phyloP scores from a whole-genome alignment of 2,797 vertebrate genomes.

The Eupleurogrammus muticus region DNA sequence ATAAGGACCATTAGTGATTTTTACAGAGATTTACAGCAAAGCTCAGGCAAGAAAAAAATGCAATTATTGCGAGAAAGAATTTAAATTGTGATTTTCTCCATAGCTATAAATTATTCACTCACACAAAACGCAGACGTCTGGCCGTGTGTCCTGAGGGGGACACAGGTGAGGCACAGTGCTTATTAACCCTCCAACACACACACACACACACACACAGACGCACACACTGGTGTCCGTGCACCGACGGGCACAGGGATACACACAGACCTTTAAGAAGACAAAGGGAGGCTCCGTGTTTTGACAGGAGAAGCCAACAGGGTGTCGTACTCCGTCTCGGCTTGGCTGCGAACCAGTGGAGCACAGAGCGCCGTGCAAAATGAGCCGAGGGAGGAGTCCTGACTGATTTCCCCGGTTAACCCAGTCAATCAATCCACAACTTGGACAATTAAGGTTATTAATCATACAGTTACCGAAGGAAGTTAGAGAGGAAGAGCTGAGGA shows the following conservation, averaged over 20 bases:
- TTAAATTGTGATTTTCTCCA: conserved; percentile 16
- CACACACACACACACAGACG: conserved; percentile 22
- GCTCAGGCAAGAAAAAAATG: conserved; percentile 17
- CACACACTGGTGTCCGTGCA: conserved; percentile 7
- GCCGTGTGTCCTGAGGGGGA: conserved; percentile 41
- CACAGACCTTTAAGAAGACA: conserved; percentile 46
- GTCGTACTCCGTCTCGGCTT: conserved; percentile 39
- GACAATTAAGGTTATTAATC: not conserved
- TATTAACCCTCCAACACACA: conserved; percentile 48
- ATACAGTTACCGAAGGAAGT: not conserved
- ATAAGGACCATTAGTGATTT: too few relatives aligned
- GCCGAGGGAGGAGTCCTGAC: not conserved
- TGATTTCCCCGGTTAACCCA: not conserved
- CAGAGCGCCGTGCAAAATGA: conserved; percentile 47
- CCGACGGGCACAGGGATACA: conserved; percentile 10
- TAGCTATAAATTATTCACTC: conserved; percentile 49
- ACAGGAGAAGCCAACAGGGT: conserved; percentile 32
- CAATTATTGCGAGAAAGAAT: conserved; percentile 16
- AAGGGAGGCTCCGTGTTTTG: conserved; percentile 32
- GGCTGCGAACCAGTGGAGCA: conserved; percentile 45
- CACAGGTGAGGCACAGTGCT: conserved; percentile 53
- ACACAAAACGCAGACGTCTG: conserved; percentile 21
- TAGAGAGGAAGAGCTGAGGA: not conserved
- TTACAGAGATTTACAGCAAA: too few relatives aligned
- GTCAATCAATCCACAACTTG: not conserved